phyloP scores from a whole-genome alignment of 2,888 invertebrate species.

The Trissolcus brochymenae region DNA sequence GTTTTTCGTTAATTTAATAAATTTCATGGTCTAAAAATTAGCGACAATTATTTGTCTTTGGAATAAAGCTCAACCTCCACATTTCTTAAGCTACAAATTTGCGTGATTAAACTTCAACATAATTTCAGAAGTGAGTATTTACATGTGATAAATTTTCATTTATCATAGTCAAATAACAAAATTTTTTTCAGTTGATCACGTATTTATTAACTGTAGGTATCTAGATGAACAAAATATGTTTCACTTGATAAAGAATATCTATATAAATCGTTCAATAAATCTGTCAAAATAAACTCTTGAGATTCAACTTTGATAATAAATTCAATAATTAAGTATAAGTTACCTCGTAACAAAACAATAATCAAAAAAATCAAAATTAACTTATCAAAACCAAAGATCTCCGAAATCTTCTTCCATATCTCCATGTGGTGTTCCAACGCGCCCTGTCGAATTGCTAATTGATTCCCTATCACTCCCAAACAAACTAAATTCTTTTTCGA shows the following conservation, averaged over 20 bases:
- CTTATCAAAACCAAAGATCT: slow-evolving; percentile 79
- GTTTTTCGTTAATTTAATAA: slow-evolving; percentile 9
- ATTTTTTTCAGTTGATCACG: neutral
- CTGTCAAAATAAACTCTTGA: neutral
- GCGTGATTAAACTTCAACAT: no score
- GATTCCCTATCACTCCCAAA: slow-evolving; percentile 80
- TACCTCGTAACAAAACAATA: neutral
- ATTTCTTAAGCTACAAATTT: neutral
- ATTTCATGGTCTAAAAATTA: neutral
- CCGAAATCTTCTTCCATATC: slow-evolving; percentile 77
- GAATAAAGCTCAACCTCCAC: neutral
- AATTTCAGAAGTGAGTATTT: no score
- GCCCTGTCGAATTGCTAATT: slow-evolving; percentile 53
- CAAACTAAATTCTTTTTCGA: slow-evolving; percentile 81
- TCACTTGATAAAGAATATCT: neutral
- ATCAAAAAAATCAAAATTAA: neutral
- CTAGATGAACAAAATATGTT: neutral
- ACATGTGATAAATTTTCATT: no score
- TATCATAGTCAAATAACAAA: neutral
- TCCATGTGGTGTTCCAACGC: neutral
- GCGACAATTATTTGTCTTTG: slow-evolving; percentile 22
- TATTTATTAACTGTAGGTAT: neutral
- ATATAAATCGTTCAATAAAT: neutral
- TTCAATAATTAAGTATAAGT: neutral
- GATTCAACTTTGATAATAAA: neutral